Percentiles rank a stretch among this genome's conserved stretches.
Evolutionary conservation across 2,113 vertebrate genomes (phyloP).

Genomic region (Pygoscelis antarcticus): DNA sequence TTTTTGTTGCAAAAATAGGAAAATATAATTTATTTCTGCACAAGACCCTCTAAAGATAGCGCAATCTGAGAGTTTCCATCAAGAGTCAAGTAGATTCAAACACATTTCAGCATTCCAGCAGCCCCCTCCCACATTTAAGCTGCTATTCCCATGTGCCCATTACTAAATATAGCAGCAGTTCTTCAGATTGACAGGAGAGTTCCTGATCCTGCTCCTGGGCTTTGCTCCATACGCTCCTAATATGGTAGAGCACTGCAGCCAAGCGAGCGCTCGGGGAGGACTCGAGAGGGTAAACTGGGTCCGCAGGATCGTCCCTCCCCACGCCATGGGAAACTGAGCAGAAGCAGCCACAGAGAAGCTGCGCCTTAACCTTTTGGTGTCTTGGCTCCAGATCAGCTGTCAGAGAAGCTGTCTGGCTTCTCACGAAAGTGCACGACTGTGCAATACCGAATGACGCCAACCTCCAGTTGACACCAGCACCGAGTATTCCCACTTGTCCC

Average conservation of each 20-base stretch:
- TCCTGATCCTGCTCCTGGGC: conserved; percentile 51
- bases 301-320: not conserved
- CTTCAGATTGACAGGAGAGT: conserved; percentile 57
- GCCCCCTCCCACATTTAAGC: conserved; percentile 62
- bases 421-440: not conserved
- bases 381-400: conserved; percentile 7
- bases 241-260: conserved; percentile 66
- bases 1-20: not conserved
- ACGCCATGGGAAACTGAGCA: conserved; percentile 12
- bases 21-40: conserved; percentile 13
- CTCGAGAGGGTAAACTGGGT: not conserved
- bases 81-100: not conserved
- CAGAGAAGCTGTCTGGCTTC: not conserved
- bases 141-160: conserved; percentile 60
- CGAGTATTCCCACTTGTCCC: not conserved
- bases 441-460: not conserved
- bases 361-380: conserved; percentile 15
- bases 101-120: conserved; percentile 35
- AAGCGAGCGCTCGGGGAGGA: not conserved
- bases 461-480: not conserved
- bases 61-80: not conserved
- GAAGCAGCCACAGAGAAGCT: not conserved
- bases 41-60: not conserved
- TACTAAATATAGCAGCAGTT: conserved; percentile 74
- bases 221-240: conserved; percentile 70